Evolutionary conservation across 2,888 invertebrate genomes (phyloP).

Genomic region (Campoletis raptor): DNA sequence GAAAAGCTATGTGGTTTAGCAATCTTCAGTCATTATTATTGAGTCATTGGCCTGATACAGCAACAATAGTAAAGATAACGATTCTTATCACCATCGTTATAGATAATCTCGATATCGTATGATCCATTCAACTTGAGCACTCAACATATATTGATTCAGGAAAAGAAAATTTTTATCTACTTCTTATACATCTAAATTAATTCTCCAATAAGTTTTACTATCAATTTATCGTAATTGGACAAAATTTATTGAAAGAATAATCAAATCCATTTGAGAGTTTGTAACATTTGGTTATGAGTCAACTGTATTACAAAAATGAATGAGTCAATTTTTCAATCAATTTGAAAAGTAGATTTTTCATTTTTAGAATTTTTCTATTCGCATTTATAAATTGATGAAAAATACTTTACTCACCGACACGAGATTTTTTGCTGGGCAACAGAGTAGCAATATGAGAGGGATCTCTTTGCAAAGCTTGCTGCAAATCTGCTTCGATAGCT

Average conservation of each 20-base stretch:
- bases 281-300: background rate
- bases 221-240: background rate
- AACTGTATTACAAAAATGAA: background rate
- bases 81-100: conserved; percentile 37
- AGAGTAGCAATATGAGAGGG: conserved; percentile 91
- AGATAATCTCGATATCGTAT: conserved; percentile 38
- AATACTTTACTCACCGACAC: conserved; percentile 87
- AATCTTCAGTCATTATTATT: background rate
- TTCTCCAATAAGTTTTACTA: background rate
- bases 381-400: background rate
- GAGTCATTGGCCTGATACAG: conserved; percentile 41
- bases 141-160: background rate
- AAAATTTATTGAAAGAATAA: background rate
- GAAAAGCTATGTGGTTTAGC: background rate
- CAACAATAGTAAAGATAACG: conserved; percentile 14
- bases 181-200: background rate
- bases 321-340: background rate
- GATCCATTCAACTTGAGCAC: conserved; percentile 20
- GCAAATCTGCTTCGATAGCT: conserved; percentile 88
- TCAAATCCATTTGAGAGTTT: background rate
- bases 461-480: conserved; percentile 88
- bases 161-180: background rate
- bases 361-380: background rate
- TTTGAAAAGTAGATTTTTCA: background rate
- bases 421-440: conserved; percentile 92